Evolutionary conservation across 2,888 invertebrate genomes (phyloP), one percentile per base, ranked within the genome.

Genomic region (Phalangium opilio): DNA sequence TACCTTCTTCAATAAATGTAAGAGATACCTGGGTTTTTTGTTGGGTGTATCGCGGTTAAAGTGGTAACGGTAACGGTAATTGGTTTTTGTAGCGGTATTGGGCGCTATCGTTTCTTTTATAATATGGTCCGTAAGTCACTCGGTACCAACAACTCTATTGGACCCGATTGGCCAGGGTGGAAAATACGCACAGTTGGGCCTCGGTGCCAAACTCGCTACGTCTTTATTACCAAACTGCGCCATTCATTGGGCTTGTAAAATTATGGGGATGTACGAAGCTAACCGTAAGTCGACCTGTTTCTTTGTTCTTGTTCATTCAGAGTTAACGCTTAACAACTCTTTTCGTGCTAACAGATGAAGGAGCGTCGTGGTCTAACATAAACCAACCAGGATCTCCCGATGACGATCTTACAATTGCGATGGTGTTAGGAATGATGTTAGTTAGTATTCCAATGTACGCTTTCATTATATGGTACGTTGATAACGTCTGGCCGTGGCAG

Each of bases 401-500:
- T 18, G 44, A 44, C 19, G n/a, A 11, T 4, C 12, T 44, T 11
- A 38, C 33, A 19, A 15, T 44, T 4, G 44, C 34, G 15, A 15
- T 15, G n/a, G 14, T 53, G 3, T 18, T 53, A 3, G 14, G n/a
- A 15, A 34, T 40, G 18, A 44, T 50, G 47, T 10, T 47, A 15
- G 32, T 36, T 10, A 48, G 48, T 15, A 50, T 50, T 8, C 8
- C 49, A 34, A 11, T 53, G 3, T 50, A 49, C 35, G 14, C 83
- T 63, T 48, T 79, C 2, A 64, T 89, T 34, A 79, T 90, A 0
- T 69, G 89, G 55, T 93, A 91, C 62, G 67, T 90, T 21, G 90
- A 91, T 64, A 82, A 82, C 55, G 75, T 93, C 10, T 72, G 78
- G 52, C 91, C 91, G 0, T 90, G 90, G 10, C 80, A 82, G 12